Conservation (phyloP, 2,797 vertebrate species). For the Premnoplex brunnescens region DNA sequence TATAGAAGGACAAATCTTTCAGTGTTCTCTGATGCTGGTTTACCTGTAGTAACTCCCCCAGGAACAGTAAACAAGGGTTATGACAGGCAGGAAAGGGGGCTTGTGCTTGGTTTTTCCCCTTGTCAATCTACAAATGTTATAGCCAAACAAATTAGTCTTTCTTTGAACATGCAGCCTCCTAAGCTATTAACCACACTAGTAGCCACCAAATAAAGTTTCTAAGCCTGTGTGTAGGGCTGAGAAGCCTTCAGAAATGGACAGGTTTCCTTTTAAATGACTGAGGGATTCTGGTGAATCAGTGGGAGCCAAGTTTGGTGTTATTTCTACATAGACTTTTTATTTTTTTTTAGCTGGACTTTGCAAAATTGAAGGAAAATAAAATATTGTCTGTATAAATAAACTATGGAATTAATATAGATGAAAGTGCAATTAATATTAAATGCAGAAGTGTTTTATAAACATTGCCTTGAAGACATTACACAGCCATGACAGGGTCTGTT, state of each 20-base stretch:
- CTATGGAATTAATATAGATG: not conserved
- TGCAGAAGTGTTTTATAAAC: not conserved
- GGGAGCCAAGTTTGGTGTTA: not conserved
- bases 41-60: not conserved
- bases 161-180: not conserved
- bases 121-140: accelerated
- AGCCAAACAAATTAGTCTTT: not conserved
- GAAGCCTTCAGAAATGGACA: not conserved
- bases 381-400: not conserved
- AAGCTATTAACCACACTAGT: not conserved
- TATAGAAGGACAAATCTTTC: not conserved
- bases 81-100: not conserved
- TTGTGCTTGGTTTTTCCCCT: not conserved
- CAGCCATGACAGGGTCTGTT: not conserved
- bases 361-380: not conserved
- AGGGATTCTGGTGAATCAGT: not conserved
- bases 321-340: not conserved
- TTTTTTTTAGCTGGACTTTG: not conserved
- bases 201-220: not conserved
- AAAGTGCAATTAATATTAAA: not conserved
- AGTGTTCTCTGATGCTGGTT: not conserved
- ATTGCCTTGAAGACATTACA: not conserved
- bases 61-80: not conserved
- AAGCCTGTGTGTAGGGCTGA: not conserved
- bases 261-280: not conserved